Evolutionary conservation across 2,797 vertebrate genomes (phyloP), one percentile per base, ranked within the genome.

Genomic region (Enteromius thamalakanensis): DNA sequence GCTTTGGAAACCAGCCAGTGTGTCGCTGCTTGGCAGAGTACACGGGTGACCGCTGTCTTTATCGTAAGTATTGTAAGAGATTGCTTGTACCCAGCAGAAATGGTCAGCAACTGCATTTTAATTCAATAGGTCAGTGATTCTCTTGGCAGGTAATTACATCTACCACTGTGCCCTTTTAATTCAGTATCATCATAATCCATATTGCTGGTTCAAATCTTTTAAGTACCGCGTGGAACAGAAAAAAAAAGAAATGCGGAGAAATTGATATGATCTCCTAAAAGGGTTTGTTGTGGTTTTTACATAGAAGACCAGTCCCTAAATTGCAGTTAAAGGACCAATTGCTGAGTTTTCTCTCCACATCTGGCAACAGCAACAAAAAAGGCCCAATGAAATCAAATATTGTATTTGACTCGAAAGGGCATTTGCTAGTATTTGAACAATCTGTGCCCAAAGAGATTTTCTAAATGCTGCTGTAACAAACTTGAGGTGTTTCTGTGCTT

Each of bases 21-120:
- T 99, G 98, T 65, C 94, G 93, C 85, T 99, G 98, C 88, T 94
- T 94, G 90, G 90, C 95, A 0, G 97, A 99, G 65, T 98, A 98
- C 80, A 98, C 97, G 0, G 98, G 98, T 70, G 97, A 99, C 88
- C 96, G 96, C 69, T 99, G 98, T 87, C 95, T 97, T 72, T 95
- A 96, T 85, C 97, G 98, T 99, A 91, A 98, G 98, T 97, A 69
- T 55, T 17, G 32, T 26, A n/a, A 70, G 21, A 42, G 45, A n/a
- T 47, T 80, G 21, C 67, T 78, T 80, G 17, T 47, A 29, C 26
- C 29, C 7, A 65, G 4, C 70, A 37, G 32, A 81, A 58, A 67
- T 68, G 14, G n/a, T 76, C 53, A 47, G 58, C 9, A 19, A 77
- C 40, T 68, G 34, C 21, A 23, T 79, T 79, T 79, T 34, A 51